Percentiles rank a stretch among this genome's conserved stretches.
Evolutionary conservation across 2,888 invertebrate species (phyloP).

Genomic region (Dolichopus griseipennis): DNA sequence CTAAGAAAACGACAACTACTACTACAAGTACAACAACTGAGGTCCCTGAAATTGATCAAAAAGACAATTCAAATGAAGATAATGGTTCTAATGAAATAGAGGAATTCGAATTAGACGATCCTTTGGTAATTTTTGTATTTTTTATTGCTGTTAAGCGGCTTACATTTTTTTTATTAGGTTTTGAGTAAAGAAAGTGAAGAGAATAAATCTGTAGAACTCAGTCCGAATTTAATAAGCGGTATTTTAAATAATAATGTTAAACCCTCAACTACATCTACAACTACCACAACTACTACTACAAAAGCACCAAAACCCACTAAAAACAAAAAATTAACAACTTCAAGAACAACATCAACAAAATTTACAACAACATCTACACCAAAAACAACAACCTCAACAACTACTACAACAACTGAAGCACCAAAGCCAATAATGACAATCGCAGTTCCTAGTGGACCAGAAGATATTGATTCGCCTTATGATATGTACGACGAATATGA

Average conservation of each 20-base stretch:
- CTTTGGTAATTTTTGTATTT: not conserved
- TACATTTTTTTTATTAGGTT: not conserved
- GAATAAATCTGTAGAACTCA: not conserved
- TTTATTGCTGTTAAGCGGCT: too few relatives aligned
- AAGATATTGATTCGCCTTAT: not conserved
- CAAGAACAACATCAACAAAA: constrained; percentile 11
- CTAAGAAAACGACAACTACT: not conserved
- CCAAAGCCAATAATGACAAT: too few relatives aligned
- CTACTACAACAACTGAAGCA: constrained; percentile 12
- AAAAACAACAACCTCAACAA: constrained; percentile 20
- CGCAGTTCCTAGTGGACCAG: not conserved
- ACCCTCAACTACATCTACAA: constrained; percentile 31
- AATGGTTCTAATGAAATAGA: constrained; percentile 5
- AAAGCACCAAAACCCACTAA: constrained; percentile 13
- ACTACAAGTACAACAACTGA: not conserved
- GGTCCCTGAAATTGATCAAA: too few relatives aligned
- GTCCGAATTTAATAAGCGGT: not conserved
- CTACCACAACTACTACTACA: constrained; percentile 32
- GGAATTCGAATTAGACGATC: constrained; percentile 8
- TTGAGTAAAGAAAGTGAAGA: not conserved
- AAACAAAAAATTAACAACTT: constrained; percentile 10
- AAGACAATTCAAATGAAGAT: not conserved
- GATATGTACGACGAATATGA: not conserved
- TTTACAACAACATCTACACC: constrained; percentile 12
- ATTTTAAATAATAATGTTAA: not conserved